phyloP scores from a whole-genome alignment of 1,140 invertebrate genomes.

The Drosophila nasuta region DNA sequence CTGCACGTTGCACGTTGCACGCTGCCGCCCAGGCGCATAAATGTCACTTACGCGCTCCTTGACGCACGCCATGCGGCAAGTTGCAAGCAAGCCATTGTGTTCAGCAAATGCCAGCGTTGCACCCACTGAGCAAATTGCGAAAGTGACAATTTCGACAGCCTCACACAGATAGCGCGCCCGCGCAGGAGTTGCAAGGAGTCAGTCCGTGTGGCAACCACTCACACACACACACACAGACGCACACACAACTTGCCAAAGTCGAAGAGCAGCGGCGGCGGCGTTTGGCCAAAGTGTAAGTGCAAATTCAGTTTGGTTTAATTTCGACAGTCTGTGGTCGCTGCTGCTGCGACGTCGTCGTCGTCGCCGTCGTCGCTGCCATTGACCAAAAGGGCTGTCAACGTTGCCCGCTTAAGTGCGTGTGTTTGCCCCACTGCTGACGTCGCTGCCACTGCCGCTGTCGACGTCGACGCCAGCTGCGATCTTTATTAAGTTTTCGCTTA shows the following conservation, averaged over 20 bases:
- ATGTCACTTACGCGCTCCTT: conserved; percentile 82
- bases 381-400: conserved; percentile 67
- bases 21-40: conserved; percentile 74
- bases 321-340: conserved; percentile 77
- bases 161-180: conserved; percentile 29
- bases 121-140: conserved; percentile 73
- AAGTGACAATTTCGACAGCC: conserved; percentile 81
- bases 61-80: conserved; percentile 51
- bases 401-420: conserved; percentile 9
- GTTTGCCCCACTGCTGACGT: background rate
- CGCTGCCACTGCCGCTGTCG: background rate
- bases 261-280: background rate
- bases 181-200: background rate
- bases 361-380: conserved; percentile 42
- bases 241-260: background rate
- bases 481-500: conserved; percentile 84
- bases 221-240: background rate
- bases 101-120: conserved; percentile 30
- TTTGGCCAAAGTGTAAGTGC: conserved; percentile 69
- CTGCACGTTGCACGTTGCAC: conserved; percentile 1
- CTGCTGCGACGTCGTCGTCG: too few species aligned
- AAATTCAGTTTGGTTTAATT: conserved; percentile 83
- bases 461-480: conserved; percentile 65
- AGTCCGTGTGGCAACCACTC: background rate
- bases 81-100: conserved; percentile 35